Percentiles rank a stretch among this genome's conserved stretches.
These are phyloP conservation scores for Deroptyus accipitrinus DNA, from an alignment of 2,113 vertebrate genomes.

Conservation along the genomic window DNA sequence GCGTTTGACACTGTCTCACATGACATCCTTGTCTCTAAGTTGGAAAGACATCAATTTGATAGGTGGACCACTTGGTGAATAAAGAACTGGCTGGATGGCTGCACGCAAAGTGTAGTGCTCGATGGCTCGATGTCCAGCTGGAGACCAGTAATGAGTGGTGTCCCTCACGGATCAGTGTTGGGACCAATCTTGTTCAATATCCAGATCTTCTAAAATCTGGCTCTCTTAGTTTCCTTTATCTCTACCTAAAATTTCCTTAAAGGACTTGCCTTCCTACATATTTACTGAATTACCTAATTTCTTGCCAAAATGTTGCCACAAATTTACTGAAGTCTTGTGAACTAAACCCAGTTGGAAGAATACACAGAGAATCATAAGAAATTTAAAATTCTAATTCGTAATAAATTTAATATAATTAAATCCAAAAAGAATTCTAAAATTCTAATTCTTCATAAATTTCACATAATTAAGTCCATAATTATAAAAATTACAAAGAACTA, in stretches of 20 bases:
- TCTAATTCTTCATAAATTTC: background rate
- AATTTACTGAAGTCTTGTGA: background rate
- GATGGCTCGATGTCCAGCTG: too few species aligned
- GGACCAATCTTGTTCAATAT: too few species aligned
- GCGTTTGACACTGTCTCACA: too few species aligned
- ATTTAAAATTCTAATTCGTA: background rate
- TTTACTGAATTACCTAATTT: background rate
- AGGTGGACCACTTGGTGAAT: too few species aligned
- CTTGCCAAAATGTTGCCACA: background rate
- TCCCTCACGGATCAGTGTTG: too few species aligned
- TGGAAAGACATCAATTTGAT: too few species aligned
- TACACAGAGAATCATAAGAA: background rate
- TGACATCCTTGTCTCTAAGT: too few species aligned
- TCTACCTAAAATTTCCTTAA: background rate
- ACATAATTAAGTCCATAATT: background rate
- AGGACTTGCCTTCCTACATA: background rate
- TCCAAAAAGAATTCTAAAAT: too few species aligned
- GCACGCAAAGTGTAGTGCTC: too few species aligned
- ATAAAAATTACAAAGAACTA: background rate
- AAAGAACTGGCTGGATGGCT: too few species aligned
- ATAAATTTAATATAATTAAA: background rate
- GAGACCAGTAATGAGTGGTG: too few species aligned
- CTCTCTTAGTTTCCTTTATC: background rate
- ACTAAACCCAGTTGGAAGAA: background rate
- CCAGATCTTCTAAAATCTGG: background rate